phyloP scores from a whole-genome alignment of 2,113 vertebrate genomes.

The Paradisaea rubra region DNA sequence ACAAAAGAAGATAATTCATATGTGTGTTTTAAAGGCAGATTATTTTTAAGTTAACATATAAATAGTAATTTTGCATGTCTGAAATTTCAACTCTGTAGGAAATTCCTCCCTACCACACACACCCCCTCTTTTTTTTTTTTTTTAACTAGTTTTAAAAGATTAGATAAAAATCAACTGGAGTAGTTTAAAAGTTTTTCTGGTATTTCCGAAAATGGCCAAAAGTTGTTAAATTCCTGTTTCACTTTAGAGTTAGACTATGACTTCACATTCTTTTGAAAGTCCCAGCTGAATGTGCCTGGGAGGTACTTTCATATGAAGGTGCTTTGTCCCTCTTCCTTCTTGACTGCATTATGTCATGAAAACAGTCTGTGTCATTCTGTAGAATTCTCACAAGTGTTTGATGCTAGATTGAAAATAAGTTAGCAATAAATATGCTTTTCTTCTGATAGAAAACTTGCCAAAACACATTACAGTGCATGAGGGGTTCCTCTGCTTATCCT shows the following conservation, averaged over 20 bases:
- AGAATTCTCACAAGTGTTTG: not conserved
- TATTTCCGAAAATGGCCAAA: not conserved
- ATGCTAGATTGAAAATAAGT: not conserved
- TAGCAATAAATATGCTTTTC: not conserved
- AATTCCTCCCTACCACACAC: not conserved
- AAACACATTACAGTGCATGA: not conserved
- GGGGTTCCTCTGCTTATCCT: not conserved
- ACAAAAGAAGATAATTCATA: not conserved
- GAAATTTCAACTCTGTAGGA: not conserved
- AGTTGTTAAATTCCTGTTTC: not conserved
- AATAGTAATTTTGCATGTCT: not conserved
- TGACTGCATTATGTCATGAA: not conserved
- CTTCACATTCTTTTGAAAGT: not conserved
- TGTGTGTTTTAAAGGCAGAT: not conserved
- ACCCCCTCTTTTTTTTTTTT: accelerated
- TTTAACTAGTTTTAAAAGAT: not conserved
- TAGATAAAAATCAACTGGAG: not conserved
- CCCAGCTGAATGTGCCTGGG: not conserved
- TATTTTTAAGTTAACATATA: not conserved
- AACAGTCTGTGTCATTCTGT: not conserved
- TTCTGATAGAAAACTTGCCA: not conserved
- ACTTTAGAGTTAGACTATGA: not conserved
- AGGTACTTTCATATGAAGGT: not conserved
- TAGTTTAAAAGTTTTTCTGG: not conserved
- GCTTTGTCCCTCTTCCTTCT: not conserved